Conservation (phyloP, 2,797 vertebrate genomes). For the Hippoglossus hippoglossus region DNA sequence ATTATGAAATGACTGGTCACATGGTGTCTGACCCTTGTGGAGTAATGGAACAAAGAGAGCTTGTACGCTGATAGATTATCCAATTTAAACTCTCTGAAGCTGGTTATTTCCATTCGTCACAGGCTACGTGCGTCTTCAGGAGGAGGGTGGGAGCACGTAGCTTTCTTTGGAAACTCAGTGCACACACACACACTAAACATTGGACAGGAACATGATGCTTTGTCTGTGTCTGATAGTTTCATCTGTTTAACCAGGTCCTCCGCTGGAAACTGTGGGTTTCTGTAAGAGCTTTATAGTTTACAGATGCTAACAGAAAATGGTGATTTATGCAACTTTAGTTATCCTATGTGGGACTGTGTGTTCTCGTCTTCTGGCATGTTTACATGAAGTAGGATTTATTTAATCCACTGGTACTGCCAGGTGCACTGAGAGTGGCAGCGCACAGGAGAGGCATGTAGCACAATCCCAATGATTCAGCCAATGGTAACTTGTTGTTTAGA, state of each 20-base stretch:
- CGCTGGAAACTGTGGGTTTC: constrained; percentile 15
- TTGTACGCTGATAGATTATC: constrained; percentile 74
- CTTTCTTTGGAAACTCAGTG: constrained; percentile 1
- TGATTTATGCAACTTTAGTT: constrained; percentile 35
- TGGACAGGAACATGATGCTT: constrained; percentile 25
- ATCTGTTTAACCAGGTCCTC: constrained; percentile 20
- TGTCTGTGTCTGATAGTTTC: constrained; percentile 21
- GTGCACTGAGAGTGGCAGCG: constrained; percentile 9
- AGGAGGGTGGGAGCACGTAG: not conserved
- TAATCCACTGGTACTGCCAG: constrained; percentile 47
- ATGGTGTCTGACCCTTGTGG: constrained; percentile 39
- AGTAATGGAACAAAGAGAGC: constrained; percentile 63
- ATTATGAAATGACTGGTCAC: constrained; percentile 64
- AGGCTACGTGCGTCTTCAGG: constrained; percentile 37
- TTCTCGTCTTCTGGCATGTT: constrained; percentile 42
- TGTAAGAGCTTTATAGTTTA: constrained; percentile 33
- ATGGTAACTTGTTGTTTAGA: not conserved
- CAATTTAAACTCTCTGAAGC: constrained; percentile 59
- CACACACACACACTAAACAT: constrained; percentile 3
- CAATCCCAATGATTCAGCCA: constrained; percentile 14
- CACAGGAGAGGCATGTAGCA: not conserved
- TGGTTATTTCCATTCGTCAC: constrained; percentile 39
- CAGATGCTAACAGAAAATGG: constrained; percentile 7
- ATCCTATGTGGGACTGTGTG: constrained; percentile 20
- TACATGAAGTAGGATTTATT: constrained; percentile 53